A percentile compares a stretch with the other conserved stretches of the same genome.
These are phyloP conservation scores for Oceanites oceanicus DNA, from an alignment of 2,113 vertebrate genomes.

Conservation along the genomic window DNA sequence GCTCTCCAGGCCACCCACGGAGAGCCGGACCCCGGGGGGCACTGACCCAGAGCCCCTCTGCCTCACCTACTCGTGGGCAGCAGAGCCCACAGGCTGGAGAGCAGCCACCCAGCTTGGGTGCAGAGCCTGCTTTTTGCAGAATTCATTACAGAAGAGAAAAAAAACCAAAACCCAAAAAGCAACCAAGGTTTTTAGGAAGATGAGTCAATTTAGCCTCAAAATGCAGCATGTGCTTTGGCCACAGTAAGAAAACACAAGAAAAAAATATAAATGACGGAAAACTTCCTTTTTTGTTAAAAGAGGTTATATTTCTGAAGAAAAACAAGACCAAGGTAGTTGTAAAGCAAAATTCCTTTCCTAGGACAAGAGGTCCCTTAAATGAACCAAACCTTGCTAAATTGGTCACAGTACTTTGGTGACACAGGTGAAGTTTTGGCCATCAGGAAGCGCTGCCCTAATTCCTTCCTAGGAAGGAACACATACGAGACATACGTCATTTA, in stretches of 20 bases:
- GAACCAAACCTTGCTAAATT: neutral
- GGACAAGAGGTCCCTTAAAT: neutral
- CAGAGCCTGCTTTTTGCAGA: neutral
- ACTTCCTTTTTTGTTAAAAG: neutral
- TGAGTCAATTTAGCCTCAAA: constrained; percentile 31
- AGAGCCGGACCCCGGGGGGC: neutral
- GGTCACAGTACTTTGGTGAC: neutral
- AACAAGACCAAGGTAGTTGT: neutral
- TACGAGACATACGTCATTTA: neutral
- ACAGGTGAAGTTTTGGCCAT: neutral
- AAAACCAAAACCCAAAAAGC: neutral
- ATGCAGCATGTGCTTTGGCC: neutral
- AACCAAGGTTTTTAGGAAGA: neutral
- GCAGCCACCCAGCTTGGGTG: neutral
- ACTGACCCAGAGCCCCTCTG: neutral
- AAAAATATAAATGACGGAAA: neutral
- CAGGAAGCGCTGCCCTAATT: neutral
- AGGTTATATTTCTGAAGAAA: neutral
- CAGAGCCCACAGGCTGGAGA: neutral
- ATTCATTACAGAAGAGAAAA: neutral
- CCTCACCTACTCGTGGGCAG: rapidly evolving
- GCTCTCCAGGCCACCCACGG: neutral
- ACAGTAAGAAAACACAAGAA: neutral
- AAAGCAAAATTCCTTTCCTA: neutral
- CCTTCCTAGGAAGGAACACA: neutral